Evolutionary conservation across 2,113 vertebrate genomes (phyloP).

Genomic region (Cacatua alba): DNA sequence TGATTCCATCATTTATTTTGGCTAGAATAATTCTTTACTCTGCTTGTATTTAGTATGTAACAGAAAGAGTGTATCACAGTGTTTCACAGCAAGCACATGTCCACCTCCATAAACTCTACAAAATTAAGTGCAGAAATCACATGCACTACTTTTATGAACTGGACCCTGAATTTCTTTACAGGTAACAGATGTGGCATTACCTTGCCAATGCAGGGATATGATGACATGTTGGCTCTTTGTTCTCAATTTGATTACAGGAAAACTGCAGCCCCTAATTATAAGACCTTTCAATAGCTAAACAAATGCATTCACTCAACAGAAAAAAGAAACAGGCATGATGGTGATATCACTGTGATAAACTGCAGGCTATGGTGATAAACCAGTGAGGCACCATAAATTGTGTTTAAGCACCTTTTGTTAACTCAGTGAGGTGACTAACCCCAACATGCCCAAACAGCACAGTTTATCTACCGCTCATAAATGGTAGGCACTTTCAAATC

Average conservation of each 20-base stretch:
- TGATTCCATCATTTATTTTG: slow-evolving; percentile 11
- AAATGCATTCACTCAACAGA: slow-evolving; percentile 2
- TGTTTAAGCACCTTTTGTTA: slow-evolving; percentile 2
- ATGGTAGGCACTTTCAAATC: not conserved
- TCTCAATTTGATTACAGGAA: slow-evolving; percentile 22
- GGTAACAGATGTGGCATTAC: slow-evolving; percentile 19
- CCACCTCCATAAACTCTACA: not conserved
- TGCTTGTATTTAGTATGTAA: not conserved
- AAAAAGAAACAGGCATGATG: slow-evolving; percentile 36
- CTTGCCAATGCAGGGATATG: not conserved
- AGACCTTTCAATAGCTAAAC: slow-evolving; percentile 26
- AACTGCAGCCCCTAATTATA: slow-evolving; percentile 29
- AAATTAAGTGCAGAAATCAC: slow-evolving; percentile 28
- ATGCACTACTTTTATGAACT: not conserved
- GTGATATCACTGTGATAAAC: slow-evolving; percentile 8
- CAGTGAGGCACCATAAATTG: not conserved
- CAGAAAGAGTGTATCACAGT: not conserved
- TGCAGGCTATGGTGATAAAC: slow-evolving; percentile 16
- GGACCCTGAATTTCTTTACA: slow-evolving; percentile 3
- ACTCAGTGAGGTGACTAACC: not conserved
- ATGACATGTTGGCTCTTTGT: not conserved
- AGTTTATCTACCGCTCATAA: not conserved
- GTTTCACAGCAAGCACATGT: not conserved
- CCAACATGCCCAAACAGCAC: not conserved
- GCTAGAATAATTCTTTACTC: not conserved